Evolutionary conservation across 1,140 invertebrate genomes (phyloP).

Genomic region (Venustaconcha ellipsiformis): DNA sequence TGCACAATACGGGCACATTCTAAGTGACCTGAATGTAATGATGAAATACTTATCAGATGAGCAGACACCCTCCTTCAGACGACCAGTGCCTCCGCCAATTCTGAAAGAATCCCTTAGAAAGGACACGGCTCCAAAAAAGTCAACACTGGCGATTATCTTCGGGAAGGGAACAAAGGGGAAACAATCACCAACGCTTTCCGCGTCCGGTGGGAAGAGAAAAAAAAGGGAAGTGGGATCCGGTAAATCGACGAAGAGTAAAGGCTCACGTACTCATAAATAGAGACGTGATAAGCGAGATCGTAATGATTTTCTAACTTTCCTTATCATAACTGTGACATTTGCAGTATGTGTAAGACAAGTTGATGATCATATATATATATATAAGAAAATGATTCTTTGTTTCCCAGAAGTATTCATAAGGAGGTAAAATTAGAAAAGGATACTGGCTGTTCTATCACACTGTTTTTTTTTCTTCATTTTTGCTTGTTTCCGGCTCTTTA

Average conservation of each 20-base stretch:
- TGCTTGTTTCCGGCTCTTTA: too few species aligned
- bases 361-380: not conserved
- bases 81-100: constrained; percentile 42
- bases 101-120: constrained; percentile 27
- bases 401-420: not conserved
- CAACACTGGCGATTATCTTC: constrained; percentile 51
- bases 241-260: constrained; percentile 7
- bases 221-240: constrained; percentile 17
- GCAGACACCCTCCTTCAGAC: constrained; percentile 47
- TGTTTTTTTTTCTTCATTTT: too few species aligned
- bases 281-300: not conserved
- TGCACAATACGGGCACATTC: constrained; percentile 35
- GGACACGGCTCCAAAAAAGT: constrained; percentile 33
- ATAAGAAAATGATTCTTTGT: not conserved
- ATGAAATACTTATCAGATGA: constrained; percentile 50
- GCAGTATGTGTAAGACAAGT: not conserved
- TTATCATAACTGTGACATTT: too few species aligned
- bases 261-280: not conserved
- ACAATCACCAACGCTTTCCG: constrained; percentile 10
- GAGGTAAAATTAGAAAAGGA: not conserved
- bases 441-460: too few species aligned
- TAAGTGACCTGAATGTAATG: constrained; percentile 37
- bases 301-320: not conserved
- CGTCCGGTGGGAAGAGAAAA: constrained; percentile 20
- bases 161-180: constrained; percentile 37